Conservation (phyloP, 2,113 vertebrate genomes). For the Excalfactoria chinensis region DNA sequence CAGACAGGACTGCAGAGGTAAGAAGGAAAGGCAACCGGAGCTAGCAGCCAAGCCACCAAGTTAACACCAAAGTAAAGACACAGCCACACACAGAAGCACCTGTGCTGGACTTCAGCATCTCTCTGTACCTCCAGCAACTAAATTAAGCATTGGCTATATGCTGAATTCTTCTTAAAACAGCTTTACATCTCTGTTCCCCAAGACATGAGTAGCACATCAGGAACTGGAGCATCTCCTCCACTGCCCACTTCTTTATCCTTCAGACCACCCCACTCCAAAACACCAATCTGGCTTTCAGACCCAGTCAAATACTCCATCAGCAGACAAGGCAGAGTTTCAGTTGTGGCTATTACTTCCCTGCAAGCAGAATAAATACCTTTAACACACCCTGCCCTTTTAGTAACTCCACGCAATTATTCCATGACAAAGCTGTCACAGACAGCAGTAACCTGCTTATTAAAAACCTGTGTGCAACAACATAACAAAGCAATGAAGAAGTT, state of each 20-base stretch:
- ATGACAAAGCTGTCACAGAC: background rate
- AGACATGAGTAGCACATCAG: background rate
- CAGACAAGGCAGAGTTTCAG: background rate
- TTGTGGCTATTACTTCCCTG: background rate
- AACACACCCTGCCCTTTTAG: background rate
- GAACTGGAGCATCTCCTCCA: background rate
- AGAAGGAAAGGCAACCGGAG: background rate
- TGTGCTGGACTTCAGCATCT: background rate
- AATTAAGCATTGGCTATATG: rapidly evolving
- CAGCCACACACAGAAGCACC: background rate
- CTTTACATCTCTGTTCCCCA: background rate
- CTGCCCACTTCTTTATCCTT: background rate
- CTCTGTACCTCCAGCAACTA: background rate
- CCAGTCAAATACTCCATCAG: background rate
- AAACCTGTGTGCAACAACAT: background rate
- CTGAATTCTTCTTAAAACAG: background rate
- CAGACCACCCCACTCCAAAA: background rate
- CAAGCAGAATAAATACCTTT: background rate
- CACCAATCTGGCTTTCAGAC: background rate
- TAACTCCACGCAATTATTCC: background rate
- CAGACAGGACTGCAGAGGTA: background rate
- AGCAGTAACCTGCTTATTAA: background rate
- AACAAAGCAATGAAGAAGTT: background rate
- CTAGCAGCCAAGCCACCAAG: background rate
- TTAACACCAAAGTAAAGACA: background rate